A percentile compares a stretch with the other conserved stretches of the same genome.
phyloP scores from a whole-genome alignment of 2,888 invertebrate genomes.

The Dorcus hopei region DNA sequence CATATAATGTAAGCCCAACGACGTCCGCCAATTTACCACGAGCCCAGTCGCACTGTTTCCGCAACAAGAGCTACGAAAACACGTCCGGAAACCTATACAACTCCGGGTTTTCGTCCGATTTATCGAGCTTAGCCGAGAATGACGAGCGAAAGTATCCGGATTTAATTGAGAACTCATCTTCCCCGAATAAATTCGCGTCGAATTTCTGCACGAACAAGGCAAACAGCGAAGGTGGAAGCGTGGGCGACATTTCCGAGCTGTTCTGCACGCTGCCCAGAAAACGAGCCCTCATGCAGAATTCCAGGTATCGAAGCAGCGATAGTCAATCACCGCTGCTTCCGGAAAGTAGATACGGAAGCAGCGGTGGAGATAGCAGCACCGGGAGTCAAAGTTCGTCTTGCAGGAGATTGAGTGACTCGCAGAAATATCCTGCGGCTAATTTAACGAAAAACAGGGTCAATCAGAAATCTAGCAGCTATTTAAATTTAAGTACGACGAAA shows the following conservation, averaged over 20 bases:
- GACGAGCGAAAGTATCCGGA: constrained; percentile 42
- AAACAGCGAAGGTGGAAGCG: constrained; percentile 46
- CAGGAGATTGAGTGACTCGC: constrained; percentile 53
- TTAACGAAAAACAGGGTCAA: constrained; percentile 32
- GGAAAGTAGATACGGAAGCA: constrained; percentile 70
- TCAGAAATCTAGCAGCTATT: constrained; percentile 66
- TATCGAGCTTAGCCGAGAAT: constrained; percentile 36
- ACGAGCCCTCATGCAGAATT: constrained; percentile 33
- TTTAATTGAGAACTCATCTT: constrained; percentile 42
- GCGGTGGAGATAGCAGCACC: constrained; percentile 59
- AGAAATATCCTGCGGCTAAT: constrained; percentile 34
- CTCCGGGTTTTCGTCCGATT: constrained; percentile 33
- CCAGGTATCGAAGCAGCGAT: constrained; percentile 53
- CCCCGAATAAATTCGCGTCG: constrained; percentile 29
- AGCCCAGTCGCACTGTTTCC: constrained; percentile 1
- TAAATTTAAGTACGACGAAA: constrained; percentile 61
- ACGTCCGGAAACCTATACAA: constrained; percentile 32
- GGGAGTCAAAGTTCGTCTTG: constrained; percentile 50
- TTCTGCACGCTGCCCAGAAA: constrained; percentile 67
- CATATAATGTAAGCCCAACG: constrained; percentile 38
- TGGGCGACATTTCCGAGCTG: constrained; percentile 44
- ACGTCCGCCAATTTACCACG: constrained; percentile 18
- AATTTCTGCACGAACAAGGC: constrained; percentile 30
- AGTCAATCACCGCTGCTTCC: constrained; percentile 72
- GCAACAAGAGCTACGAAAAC: constrained; percentile 24